A percentile compares a stretch with the other conserved stretches of the same genome.
These are phyloP conservation scores for Augochlora pura DNA, from an alignment of 1,140 invertebrate genomes.

Conservation along the genomic window DNA sequence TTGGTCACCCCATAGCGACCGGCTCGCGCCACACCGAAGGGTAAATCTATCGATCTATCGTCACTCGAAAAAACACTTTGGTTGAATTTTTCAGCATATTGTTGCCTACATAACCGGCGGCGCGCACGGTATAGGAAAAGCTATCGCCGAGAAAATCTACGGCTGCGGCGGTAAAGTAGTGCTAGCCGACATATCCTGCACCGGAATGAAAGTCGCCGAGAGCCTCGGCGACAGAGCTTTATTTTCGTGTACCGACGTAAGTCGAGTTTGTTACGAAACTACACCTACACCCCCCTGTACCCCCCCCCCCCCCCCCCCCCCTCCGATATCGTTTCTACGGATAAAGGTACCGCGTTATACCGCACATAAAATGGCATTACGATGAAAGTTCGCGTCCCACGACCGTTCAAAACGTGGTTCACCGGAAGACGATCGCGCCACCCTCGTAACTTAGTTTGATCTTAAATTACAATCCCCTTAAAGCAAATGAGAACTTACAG, in stretches of 20 bases:
- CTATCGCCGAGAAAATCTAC: constrained; percentile 55
- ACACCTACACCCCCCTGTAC: no score
- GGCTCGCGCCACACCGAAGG: no score
- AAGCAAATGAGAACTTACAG: no score
- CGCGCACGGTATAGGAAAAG: constrained; percentile 62
- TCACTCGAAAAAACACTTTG: neutral
- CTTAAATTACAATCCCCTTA: neutral
- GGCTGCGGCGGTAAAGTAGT: constrained; percentile 60
- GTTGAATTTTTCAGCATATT: constrained; percentile 37
- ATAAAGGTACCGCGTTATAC: neutral
- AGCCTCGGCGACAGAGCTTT: constrained; percentile 57
- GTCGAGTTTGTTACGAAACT: constrained; percentile 11
- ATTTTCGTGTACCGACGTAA: constrained; percentile 62
- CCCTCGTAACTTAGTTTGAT: neutral
- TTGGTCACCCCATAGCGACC: no score
- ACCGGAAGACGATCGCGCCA: neutral
- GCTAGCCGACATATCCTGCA: constrained; percentile 53
- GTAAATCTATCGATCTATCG: neutral
- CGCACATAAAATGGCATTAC: neutral
- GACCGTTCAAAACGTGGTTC: neutral
- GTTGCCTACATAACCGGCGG: constrained; percentile 63
- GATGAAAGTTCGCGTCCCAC: neutral
- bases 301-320: no score
- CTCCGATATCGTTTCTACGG: neutral
- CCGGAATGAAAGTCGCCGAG: constrained; percentile 51